Conservation (phyloP, 1,140 invertebrate species). For the Samia ricini region DNA sequence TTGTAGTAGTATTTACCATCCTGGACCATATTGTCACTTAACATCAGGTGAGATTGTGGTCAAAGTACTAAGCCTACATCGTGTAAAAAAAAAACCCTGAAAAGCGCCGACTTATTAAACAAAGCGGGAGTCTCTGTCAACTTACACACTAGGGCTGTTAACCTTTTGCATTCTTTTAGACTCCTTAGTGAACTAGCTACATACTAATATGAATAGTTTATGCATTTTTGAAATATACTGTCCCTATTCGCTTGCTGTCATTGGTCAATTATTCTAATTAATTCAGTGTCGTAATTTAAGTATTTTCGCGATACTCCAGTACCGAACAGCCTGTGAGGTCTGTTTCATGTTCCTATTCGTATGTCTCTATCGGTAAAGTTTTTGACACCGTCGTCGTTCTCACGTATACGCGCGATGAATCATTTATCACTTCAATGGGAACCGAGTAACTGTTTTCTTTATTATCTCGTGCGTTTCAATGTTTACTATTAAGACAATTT, state of each 20-base stretch:
- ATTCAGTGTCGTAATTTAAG: not conserved
- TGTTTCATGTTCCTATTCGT: constrained; percentile 17
- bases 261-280: not conserved
- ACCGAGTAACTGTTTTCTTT: not conserved
- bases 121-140: too few relatives aligned
- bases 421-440: constrained; percentile 10
- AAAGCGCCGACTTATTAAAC: too few relatives aligned
- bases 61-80: too few relatives aligned
- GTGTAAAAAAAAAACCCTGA: too few relatives aligned
- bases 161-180: too few relatives aligned
- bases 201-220: too few relatives aligned
- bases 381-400: not conserved
- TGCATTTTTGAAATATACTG: too few relatives aligned
- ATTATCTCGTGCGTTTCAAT: not conserved
- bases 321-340: constrained; percentile 11
- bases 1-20: too few relatives aligned
- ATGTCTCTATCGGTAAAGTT: constrained; percentile 1
- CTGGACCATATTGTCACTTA: too few relatives aligned
- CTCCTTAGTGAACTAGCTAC: too few relatives aligned
- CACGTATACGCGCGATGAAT: constrained; percentile 16
- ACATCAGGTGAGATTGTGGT: too few relatives aligned
- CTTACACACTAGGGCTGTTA: too few relatives aligned
- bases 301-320: not conserved
- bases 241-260: not conserved
- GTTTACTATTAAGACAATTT: not conserved